phyloP scores from a whole-genome alignment of 1,140 invertebrate genomes.

The Neodiprion pinetum region DNA sequence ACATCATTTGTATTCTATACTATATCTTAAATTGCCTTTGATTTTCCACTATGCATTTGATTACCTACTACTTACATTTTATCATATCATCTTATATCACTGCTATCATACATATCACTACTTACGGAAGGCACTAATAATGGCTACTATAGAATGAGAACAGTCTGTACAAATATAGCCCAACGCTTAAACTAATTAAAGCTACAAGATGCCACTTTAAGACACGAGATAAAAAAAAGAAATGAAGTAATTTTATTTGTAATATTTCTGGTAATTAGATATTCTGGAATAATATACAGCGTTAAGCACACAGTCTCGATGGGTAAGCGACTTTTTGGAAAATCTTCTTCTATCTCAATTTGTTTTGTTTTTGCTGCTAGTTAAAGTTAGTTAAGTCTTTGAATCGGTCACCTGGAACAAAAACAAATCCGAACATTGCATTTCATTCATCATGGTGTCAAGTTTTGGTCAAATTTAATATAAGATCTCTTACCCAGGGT shows the following conservation, averaged over 20 bases:
- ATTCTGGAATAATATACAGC: neutral
- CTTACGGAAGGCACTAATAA: constrained; percentile 8
- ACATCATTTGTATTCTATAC: neutral
- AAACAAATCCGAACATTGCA: constrained; percentile 1
- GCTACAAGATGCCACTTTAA: constrained; percentile 1
- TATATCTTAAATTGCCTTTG: neutral
- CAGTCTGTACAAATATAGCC: constrained; percentile 7
- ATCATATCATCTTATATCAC: neutral
- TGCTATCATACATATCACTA: neutral
- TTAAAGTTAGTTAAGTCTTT: constrained; percentile 33
- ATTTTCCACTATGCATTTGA: neutral
- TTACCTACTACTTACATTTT: neutral
- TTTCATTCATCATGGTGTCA: constrained; percentile 4
- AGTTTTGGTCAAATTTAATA: neutral
- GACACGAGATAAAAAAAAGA: neutral
- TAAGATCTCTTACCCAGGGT: constrained; percentile 28
- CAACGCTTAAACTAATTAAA: constrained; percentile 16
- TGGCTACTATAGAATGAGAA: neutral
- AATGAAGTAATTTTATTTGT: too few relatives aligned
- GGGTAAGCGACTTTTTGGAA: neutral
- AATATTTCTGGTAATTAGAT: neutral
- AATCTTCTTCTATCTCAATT: neutral
- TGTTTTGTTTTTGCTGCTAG: neutral
- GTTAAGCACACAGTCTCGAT: constrained; percentile 7
- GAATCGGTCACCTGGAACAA: constrained; percentile 29